Base-by-base conservation (phyloP, 2,113 vertebrate genomes). In the Pituophis catenifer region DNA sequence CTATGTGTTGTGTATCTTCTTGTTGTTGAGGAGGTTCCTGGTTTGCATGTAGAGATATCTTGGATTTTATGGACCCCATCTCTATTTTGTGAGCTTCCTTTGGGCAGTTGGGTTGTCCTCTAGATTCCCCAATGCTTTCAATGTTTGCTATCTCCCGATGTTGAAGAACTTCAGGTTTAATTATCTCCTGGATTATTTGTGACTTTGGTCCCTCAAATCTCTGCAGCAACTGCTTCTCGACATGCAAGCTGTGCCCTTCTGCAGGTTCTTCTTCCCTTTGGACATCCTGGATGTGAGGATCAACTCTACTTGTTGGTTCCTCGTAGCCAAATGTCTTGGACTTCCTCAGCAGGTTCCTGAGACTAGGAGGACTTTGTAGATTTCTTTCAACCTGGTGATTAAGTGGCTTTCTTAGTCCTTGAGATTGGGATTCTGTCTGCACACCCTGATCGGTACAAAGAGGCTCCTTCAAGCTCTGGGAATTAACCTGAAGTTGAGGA, bases 401-500 rank as follows among this genome's bases (percentile, higher is more conserved):
- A 38, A 38, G 70, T 26, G 53, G 38, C 38, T 86, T 57, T 81
- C 24, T 29, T 17, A 65, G 48, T 38, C 29, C 70, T 26, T 38
- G 88, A 26, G 13, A 3, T 1, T 12, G 33, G 13, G 19, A 2
- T 38, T 62, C 44, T 53, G 17, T 38, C 50, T 86, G 88, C 3
- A 15, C 29, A 44, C 3, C 0, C 21, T 23, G 10, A 1, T 62
- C 44, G 0, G 9, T 26, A 4, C 0, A 33, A 19, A 26, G 48
- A 90, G 44, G 7, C 54, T 93, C 70, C 8, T 86, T 53, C 33
- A 24, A 33, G 19, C 13, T 55, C 33, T 53, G 86, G 38, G 86
- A 15, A 62, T 8, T 38, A 54, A 44, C 1, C n/a, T 55, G 86
- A 33, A 53, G 48, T 33, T 50, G 48, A 38, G 53, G 13, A 54